phyloP scores from a whole-genome alignment of 1,140 invertebrate genomes.

The Magallana gigas region DNA sequence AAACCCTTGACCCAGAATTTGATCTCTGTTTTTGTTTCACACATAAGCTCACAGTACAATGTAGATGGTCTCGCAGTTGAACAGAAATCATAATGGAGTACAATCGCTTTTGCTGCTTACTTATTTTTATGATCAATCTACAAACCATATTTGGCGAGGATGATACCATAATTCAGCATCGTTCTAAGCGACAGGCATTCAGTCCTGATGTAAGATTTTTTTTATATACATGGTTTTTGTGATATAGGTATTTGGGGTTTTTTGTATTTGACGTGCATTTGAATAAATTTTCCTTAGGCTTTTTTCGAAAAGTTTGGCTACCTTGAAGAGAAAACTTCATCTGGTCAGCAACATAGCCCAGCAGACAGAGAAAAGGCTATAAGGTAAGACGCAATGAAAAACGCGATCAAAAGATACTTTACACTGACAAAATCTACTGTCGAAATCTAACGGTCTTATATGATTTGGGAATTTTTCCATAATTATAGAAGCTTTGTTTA shows the following conservation, averaged over 20 bases:
- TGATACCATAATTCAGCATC: not conserved
- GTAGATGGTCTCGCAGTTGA: too few species aligned
- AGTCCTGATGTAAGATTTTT: not conserved
- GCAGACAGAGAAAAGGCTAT: constrained; percentile 38
- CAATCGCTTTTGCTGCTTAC: not conserved
- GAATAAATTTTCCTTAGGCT: not conserved
- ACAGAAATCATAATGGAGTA: not conserved
- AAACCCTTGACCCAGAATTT: constrained; percentile 16
- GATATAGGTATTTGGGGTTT: not conserved
- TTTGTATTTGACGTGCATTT: too few species aligned
- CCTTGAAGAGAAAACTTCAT: constrained; percentile 23
- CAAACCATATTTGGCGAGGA: not conserved
- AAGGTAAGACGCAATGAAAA: not conserved
- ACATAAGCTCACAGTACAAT: too few species aligned
- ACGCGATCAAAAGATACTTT: too few species aligned
- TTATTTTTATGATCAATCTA: not conserved
- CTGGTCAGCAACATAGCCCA: constrained; percentile 16
- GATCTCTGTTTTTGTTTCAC: not conserved
- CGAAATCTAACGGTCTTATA: too few species aligned
- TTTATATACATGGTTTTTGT: not conserved
- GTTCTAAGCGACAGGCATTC: constrained; percentile 10
- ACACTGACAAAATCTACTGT: too few species aligned
- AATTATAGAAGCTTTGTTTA: too few species aligned
- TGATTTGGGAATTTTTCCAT: too few species aligned
- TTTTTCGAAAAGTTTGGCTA: constrained; percentile 44